Percentiles rank a stretch among this genome's conserved stretches.
Conservation (phyloP, 2,113 vertebrate species). For the Natator depressus region DNA sequence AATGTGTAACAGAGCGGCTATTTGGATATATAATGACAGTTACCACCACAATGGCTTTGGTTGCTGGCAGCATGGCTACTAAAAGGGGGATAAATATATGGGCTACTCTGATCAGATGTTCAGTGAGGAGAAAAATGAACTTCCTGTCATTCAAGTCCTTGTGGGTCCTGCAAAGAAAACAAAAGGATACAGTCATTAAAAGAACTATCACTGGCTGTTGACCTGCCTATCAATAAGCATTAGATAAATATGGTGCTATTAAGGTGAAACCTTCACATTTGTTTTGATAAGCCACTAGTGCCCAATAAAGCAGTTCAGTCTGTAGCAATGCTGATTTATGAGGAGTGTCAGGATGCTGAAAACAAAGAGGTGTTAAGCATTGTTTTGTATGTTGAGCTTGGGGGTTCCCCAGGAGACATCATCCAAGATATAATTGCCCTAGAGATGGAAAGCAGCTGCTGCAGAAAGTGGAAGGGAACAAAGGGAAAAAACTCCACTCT, state of each 20-base stretch:
- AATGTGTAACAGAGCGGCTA: conserved; percentile 65
- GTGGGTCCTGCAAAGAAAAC: conserved; percentile 48
- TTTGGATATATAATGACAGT: conserved; percentile 67
- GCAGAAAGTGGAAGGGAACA: background rate
- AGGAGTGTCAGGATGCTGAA: background rate
- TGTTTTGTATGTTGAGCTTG: background rate
- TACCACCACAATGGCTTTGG: conserved; percentile 33
- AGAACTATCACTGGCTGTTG: conserved; percentile 48
- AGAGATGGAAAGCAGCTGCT: background rate
- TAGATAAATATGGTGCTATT: conserved; percentile 42
- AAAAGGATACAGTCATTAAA: conserved; percentile 59
- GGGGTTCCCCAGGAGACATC: background rate
- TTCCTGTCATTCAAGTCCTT: conserved; percentile 68
- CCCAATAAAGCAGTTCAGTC: background rate
- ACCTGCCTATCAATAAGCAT: conserved; percentile 57
- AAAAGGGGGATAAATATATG: conserved; percentile 57
- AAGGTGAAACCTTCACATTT: conserved; percentile 25
- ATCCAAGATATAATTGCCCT: background rate
- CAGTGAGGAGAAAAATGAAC: conserved; percentile 60
- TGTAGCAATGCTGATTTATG: background rate
- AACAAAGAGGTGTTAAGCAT: background rate
- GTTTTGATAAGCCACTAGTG: conserved; percentile 9
- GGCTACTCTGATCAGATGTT: conserved; percentile 71
- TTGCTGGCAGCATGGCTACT: conserved; percentile 53
- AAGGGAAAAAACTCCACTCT: rapidly evolving